Percentiles rank a stretch among this genome's conserved stretches.
These are phyloP conservation scores for Chionomys nivalis DNA, from an alignment of 2,113 vertebrate genomes.

Conservation along the genomic window DNA sequence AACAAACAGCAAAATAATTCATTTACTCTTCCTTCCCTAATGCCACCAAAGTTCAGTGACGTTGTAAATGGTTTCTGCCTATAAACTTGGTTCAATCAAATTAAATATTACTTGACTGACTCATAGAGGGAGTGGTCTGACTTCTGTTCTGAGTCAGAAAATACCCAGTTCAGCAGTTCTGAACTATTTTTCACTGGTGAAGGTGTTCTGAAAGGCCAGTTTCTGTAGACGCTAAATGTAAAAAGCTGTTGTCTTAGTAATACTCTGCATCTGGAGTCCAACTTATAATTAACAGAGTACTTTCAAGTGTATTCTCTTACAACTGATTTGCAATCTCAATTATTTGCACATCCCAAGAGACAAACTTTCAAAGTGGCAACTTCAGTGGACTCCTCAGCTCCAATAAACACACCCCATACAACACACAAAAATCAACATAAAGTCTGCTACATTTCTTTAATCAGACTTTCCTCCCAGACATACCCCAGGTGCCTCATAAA, in stretches of 20 bases:
- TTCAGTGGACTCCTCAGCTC: constrained; percentile 29
- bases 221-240: constrained; percentile 70
- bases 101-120: constrained; percentile 84
- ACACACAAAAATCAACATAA: constrained; percentile 51
- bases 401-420: not conserved
- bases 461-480: constrained; percentile 73
- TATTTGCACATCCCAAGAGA: constrained; percentile 62
- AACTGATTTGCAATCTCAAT: constrained; percentile 48
- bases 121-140: constrained; percentile 84
- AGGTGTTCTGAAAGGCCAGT: constrained; percentile 76
- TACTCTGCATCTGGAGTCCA: constrained; percentile 53
- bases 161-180: constrained; percentile 74
- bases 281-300: constrained; percentile 66
- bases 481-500: constrained; percentile 78
- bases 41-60: constrained; percentile 60
- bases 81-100: constrained; percentile 74
- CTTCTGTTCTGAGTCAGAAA: constrained; percentile 87
- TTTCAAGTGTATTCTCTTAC: constrained; percentile 55
- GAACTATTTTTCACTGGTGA: constrained; percentile 82
- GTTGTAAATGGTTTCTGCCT: constrained; percentile 63
- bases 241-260: constrained; percentile 44
- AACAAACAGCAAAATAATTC: constrained; percentile 48
- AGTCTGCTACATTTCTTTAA: constrained; percentile 68
- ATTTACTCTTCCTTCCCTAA: constrained; percentile 64
- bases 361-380: constrained; percentile 61